A percentile compares a stretch with the other conserved stretches of the same genome.
phyloP scores from a whole-genome alignment of 2,797 vertebrate genomes.

The Tapera naevia region DNA sequence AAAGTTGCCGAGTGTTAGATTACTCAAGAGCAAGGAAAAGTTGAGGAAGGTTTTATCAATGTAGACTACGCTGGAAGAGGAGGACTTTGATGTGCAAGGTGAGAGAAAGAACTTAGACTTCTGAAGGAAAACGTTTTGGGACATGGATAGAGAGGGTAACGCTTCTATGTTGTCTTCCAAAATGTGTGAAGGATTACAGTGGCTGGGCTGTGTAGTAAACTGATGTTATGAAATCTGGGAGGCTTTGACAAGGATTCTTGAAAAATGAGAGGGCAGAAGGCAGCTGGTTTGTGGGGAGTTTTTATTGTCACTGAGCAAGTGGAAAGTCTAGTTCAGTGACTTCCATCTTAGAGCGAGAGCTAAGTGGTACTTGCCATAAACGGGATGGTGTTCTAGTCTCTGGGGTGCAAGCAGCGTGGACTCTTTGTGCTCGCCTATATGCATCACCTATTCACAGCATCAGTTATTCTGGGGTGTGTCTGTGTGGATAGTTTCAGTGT shows the following conservation, averaged over 20 bases:
- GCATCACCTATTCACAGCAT: neutral
- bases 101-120: neutral
- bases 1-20: neutral
- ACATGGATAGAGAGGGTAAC: neutral
- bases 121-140: neutral
- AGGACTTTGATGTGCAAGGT: conserved; percentile 41
- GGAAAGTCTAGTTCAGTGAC: neutral
- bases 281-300: neutral
- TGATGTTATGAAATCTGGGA: neutral
- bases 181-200: neutral
- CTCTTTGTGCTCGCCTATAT: neutral
- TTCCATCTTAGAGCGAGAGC: neutral
- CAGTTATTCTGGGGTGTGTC: neutral
- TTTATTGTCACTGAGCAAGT: neutral
- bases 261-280: neutral
- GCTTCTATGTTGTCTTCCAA: neutral
- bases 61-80: conserved; percentile 41
- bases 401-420: neutral
- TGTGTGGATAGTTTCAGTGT: neutral
- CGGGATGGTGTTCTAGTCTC: neutral
- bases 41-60: conserved; percentile 16
- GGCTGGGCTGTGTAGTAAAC: neutral
- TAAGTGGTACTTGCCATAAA: fast-evolving
- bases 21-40: neutral
- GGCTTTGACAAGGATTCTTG: neutral